Evolutionary conservation across 1,140 invertebrate genomes (phyloP).

Genomic region (Heliconius hewitsoni): DNA sequence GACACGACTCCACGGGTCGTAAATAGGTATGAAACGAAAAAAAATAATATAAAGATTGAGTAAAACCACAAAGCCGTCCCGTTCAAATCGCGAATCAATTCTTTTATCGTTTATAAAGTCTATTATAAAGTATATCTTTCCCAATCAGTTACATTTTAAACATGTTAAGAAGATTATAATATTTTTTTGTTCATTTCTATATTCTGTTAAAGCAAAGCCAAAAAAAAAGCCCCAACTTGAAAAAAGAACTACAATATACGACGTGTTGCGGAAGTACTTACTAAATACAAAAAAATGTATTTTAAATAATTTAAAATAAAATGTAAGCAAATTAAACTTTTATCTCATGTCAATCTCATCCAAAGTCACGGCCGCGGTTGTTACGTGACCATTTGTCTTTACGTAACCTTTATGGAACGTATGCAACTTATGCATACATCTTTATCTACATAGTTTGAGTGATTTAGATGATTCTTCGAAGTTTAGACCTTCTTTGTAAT

Average conservation of each 20-base stretch:
- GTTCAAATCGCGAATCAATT: too few relatives aligned
- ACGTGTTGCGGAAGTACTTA: background rate
- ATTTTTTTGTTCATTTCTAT: too few relatives aligned
- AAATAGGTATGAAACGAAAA: background rate
- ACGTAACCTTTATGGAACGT: background rate
- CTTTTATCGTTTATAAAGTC: too few relatives aligned
- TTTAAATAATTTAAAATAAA: background rate
- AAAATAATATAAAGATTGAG: too few relatives aligned
- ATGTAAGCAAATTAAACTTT: background rate
- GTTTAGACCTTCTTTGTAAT: background rate
- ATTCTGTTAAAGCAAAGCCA: too few relatives aligned
- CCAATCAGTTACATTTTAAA: too few relatives aligned
- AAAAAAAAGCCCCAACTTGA: too few relatives aligned
- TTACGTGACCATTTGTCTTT: constrained; percentile 1
- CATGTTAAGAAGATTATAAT: too few relatives aligned
- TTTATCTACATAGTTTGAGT: background rate
- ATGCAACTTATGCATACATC: background rate
- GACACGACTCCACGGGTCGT: background rate
- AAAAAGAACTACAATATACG: too few relatives aligned
- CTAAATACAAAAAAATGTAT: background rate
- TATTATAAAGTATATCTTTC: too few relatives aligned
- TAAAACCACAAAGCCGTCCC: too few relatives aligned
- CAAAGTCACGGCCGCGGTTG: background rate
- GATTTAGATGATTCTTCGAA: background rate
- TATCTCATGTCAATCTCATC: background rate